These are phyloP conservation scores for Octodonta nipae DNA, from an alignment of 2,888 invertebrate species.

Conservation along the genomic window DNA sequence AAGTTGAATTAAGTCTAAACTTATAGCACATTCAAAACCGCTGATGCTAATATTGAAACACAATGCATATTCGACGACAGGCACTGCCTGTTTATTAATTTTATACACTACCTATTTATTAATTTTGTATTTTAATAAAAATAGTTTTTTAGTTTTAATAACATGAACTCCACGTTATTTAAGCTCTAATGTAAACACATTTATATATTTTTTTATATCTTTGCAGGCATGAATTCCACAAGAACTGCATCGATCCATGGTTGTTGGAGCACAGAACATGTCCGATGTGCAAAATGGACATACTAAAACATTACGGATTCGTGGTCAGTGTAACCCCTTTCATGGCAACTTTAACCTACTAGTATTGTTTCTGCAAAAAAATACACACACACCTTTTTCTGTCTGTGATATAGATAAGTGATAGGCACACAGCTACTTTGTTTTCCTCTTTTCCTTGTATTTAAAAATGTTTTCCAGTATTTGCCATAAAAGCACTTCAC, in stretches of 20 bases:
- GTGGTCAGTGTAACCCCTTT: constrained; percentile 52
- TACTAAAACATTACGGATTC: constrained; percentile 77
- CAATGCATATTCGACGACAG: too few species aligned
- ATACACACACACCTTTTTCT: constrained; percentile 9
- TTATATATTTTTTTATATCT: constrained; percentile 7
- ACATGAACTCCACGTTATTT: too few species aligned
- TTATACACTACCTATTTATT: too few species aligned
- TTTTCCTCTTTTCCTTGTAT: constrained; percentile 16
- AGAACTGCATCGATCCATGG: constrained; percentile 93
- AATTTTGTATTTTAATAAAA: neutral
- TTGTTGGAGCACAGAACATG: constrained; percentile 86
- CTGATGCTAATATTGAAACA: too few species aligned
- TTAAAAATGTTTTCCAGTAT: too few species aligned
- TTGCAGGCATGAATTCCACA: constrained; percentile 87
- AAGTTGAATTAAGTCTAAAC: too few species aligned
- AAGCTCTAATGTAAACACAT: too few species aligned
- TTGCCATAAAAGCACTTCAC: constrained; percentile 13
- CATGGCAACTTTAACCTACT: constrained; percentile 22
- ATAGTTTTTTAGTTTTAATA: neutral
- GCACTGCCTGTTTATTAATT: too few species aligned
- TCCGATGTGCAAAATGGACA: constrained; percentile 95
- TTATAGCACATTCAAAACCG: too few species aligned
- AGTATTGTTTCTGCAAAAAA: constrained; percentile 13
- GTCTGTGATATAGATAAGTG: constrained; percentile 19
- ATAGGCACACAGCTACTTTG: constrained; percentile 19